phyloP scores from a whole-genome alignment of 2,113 vertebrate genomes.

The Phaethornis superciliosus region DNA sequence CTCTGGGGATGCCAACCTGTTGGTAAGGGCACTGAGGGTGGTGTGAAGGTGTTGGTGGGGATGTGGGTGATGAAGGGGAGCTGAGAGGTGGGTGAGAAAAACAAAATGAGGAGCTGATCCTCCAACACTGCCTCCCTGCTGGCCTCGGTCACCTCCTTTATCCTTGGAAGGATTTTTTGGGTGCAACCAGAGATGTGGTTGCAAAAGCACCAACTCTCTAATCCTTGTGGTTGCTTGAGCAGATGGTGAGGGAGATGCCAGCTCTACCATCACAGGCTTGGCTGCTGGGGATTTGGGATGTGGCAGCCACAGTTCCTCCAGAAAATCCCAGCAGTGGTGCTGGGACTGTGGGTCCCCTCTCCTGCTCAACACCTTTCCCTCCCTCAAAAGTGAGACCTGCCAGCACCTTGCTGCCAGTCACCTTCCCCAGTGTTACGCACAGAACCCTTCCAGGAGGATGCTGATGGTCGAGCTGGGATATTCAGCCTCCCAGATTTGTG shows the following conservation, averaged over 20 bases:
- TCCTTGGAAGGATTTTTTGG: not conserved
- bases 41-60: not conserved
- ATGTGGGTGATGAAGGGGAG: not conserved
- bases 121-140: accelerated
- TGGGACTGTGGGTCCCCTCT: accelerated
- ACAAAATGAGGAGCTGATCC: accelerated
- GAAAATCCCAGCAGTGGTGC: not conserved
- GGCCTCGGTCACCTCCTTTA: not conserved
- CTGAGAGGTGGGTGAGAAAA: not conserved
- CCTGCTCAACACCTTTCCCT: not conserved
- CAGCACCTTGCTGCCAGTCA: not conserved
- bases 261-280: accelerated
- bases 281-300: not conserved
- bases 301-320: accelerated
- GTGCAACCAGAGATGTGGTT: accelerated
- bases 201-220: not conserved
- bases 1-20: accelerated
- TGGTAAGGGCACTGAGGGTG: not conserved
- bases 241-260: not conserved
- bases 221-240: not conserved
- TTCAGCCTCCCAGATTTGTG: not conserved
- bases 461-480: too few relatives aligned
- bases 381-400: not conserved
- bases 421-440: not conserved
- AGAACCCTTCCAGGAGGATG: not conserved